A percentile compares a stretch with the other conserved stretches of the same genome.
Conservation (phyloP, 2,888 invertebrate genomes). For the Darwinula stevensoni region DNA sequence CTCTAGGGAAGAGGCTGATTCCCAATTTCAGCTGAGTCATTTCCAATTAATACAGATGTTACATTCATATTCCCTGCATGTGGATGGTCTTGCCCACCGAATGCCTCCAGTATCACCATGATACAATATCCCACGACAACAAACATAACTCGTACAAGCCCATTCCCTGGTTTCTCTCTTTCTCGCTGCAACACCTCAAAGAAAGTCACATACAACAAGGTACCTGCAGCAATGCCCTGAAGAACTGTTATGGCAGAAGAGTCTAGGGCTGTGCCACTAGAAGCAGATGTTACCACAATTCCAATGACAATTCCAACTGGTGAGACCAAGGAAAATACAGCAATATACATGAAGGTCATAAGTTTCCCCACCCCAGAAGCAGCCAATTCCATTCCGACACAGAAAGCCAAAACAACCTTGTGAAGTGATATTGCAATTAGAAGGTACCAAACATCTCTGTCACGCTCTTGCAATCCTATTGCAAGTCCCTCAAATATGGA, state of each 20-base stretch:
- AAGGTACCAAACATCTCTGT: constrained; percentile 21
- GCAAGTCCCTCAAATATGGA: constrained; percentile 25
- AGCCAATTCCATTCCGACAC: constrained; percentile 23
- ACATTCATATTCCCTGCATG: not conserved
- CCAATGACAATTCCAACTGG: constrained; percentile 49
- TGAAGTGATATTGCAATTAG: constrained; percentile 23
- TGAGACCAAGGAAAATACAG: constrained; percentile 45
- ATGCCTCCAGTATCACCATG: not conserved
- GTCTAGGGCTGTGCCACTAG: not conserved
- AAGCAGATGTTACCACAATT: constrained; percentile 22
- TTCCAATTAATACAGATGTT: no score
- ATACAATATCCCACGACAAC: not conserved
- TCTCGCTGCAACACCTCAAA: not conserved
- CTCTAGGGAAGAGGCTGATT: no score
- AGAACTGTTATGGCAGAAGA: not conserved
- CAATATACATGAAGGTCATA: constrained; percentile 32
- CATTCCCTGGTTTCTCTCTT: not conserved
- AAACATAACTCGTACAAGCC: not conserved
- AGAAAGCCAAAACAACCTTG: constrained; percentile 23
- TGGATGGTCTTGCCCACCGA: not conserved
- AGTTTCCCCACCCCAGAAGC: constrained; percentile 12
- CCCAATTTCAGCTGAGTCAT: no score
- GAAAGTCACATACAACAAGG: constrained; percentile 1
- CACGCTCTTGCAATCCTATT: constrained; percentile 20
- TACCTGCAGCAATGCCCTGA: not conserved